Evolutionary conservation across 2,888 invertebrate genomes (phyloP), one percentile per base, ranked within the genome.

Genomic region (Cosmorhoe ocellata): DNA sequence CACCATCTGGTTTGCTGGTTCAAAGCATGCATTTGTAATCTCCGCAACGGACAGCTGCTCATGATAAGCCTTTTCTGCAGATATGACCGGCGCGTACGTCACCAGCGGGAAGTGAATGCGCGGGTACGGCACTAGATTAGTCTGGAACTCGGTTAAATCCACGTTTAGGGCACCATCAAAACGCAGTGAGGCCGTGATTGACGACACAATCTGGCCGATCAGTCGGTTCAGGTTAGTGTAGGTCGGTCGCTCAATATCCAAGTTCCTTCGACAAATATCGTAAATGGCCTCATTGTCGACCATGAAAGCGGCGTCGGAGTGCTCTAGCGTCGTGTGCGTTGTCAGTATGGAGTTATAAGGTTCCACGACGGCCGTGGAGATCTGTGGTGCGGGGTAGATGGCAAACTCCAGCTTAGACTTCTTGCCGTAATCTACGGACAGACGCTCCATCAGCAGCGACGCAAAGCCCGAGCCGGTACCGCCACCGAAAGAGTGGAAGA

Each of bases 301-400:
- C 98, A 98, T 98, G 85, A 98, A 98, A 27, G 98, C 97, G 74
- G 98, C 98, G 84, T 98, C 98, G 0, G 97, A 97, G 80, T 98
- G 98, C 83, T 98, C 98, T 68, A 96, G 83, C 18, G 98, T 98
- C 14, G 98, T 98, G 85, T 98, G 98, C 27, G 98, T 98, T 61
- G 98, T 98, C 68, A 98, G 90, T 67, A 98, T 97, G 0, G 98
- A 97, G 88, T 98, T 98, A 92, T 98, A 98, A 0, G 98, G 98
- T 80, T 98, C 98, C 18, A 98, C 98, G 22, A 96, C 96, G 22
- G 96, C 96, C 0, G 96, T 96, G 18, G 96, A 96, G 14, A 96
- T 94, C 79, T 95, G 94, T 1, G 98, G 98, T 9, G 98, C 98
- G 26, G 98, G 98, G 79, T 98, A 98, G 74, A 98, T 97, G 56